These are phyloP conservation scores for Mirza zaza DNA, from an alignment of 2,113 vertebrate genomes.

Conservation along the genomic window DNA sequence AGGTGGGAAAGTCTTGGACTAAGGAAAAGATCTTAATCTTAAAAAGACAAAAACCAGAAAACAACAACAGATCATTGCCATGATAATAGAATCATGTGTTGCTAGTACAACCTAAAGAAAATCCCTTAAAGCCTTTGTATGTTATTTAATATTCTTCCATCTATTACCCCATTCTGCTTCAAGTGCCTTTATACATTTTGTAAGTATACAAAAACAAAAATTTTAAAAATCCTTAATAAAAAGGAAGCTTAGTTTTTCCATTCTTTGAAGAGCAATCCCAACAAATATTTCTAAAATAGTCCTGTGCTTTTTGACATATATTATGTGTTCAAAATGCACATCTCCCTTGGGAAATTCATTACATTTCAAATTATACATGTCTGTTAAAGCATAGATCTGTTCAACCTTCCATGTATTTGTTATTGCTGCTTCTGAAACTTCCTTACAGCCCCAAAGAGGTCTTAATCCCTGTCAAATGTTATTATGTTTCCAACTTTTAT, in stretches of 20 bases:
- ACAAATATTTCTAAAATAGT: background rate
- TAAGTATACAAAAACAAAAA: background rate
- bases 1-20: background rate
- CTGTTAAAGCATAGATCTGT: conserved; percentile 55
- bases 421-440: conserved; percentile 79
- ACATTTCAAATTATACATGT: conserved; percentile 66
- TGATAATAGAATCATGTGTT: background rate
- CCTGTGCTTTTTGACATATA: conserved; percentile 22
- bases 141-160: background rate
- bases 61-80: too few relatives aligned
- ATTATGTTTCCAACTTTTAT: conserved; percentile 77
- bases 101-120: background rate
- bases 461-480: conserved; percentile 81
- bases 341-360: conserved; percentile 55
- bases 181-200: background rate
- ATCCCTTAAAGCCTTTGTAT: background rate
- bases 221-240: background rate
- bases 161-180: background rate
- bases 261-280: conserved; percentile 8
- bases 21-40: background rate
- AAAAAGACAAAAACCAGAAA: background rate
- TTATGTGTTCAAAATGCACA: conserved; percentile 50
- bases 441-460: conserved; percentile 72
- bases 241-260: conserved; percentile 12
- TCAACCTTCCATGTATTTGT: conserved; percentile 71